These are phyloP conservation scores for Gymnothorax javanicus DNA, from an alignment of 2,797 vertebrate species.

Conservation along the genomic window DNA sequence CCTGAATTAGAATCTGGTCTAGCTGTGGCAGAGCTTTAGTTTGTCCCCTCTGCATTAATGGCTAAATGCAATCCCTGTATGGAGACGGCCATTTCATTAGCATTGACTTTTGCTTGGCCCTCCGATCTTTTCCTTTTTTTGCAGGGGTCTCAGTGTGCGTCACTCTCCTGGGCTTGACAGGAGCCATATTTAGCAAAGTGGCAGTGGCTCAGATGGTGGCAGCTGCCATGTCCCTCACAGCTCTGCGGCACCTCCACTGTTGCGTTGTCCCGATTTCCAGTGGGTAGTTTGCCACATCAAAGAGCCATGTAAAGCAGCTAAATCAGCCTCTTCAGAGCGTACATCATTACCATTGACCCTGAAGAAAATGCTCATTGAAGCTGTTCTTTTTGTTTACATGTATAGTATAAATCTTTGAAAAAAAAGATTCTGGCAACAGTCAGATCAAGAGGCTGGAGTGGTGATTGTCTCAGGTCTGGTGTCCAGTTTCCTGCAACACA, in stretches of 20 bases:
- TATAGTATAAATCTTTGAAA: neutral
- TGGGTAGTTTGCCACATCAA: neutral
- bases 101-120: constrained; percentile 25
- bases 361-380: neutral
- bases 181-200: constrained; percentile 13
- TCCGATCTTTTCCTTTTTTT: neutral
- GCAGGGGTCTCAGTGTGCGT: constrained; percentile 4
- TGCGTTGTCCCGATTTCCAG: constrained; percentile 9
- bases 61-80: constrained; percentile 45
- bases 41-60: constrained; percentile 51
- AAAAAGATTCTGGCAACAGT: neutral
- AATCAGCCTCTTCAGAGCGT: neutral
- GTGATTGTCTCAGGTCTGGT: neutral
- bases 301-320: neutral
- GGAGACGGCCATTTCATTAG: constrained; percentile 45
- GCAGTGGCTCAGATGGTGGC: neutral
- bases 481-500: neutral
- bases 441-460: neutral
- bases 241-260: neutral
- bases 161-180: neutral
- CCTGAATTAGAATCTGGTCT: constrained; percentile 23
- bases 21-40: constrained; percentile 35
- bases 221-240: constrained; percentile 15
- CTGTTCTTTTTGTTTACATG: neutral
- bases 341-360: neutral